Evolutionary conservation across 2,888 invertebrate species (phyloP).

Genomic region (Eupithecia subfuscata): DNA sequence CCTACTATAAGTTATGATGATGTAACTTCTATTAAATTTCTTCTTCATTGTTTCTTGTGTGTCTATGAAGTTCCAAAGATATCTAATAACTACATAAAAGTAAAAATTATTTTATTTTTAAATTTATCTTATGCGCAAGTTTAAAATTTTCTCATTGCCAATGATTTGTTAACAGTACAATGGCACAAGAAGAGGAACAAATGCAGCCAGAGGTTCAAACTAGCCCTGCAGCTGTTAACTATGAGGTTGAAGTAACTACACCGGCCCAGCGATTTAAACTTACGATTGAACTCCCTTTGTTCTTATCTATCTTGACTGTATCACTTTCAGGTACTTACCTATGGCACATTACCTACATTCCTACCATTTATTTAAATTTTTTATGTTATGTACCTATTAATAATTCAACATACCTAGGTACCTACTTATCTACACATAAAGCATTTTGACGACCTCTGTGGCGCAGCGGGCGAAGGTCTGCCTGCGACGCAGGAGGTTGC

Average conservation of each 20-base stretch:
- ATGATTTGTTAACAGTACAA: constrained; percentile 37
- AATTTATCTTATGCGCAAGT: background rate
- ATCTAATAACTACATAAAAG: background rate
- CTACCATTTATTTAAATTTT: background rate
- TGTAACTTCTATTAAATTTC: background rate
- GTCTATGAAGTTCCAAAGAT: background rate
- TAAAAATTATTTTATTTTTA: background rate
- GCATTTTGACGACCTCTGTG: no score
- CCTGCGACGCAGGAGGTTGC: no score
- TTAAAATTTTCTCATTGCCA: background rate
- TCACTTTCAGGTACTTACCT: constrained; percentile 75
- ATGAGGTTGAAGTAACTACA: constrained; percentile 60
- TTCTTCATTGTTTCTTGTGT: background rate
- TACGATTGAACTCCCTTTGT: constrained; percentile 75
- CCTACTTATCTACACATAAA: no score
- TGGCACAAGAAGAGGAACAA: constrained; percentile 65
- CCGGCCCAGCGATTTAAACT: constrained; percentile 58
- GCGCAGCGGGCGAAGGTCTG: no score
- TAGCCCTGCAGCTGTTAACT: constrained; percentile 55
- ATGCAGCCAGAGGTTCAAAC: constrained; percentile 48
- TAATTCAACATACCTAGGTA: no score
- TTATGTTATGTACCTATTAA: background rate
- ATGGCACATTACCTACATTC: constrained; percentile 22
- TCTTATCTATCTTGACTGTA: constrained; percentile 67
- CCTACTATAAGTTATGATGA: background rate